Base-by-base conservation (phyloP, 2,797 vertebrate species). In the Vireo griseus region DNA sequence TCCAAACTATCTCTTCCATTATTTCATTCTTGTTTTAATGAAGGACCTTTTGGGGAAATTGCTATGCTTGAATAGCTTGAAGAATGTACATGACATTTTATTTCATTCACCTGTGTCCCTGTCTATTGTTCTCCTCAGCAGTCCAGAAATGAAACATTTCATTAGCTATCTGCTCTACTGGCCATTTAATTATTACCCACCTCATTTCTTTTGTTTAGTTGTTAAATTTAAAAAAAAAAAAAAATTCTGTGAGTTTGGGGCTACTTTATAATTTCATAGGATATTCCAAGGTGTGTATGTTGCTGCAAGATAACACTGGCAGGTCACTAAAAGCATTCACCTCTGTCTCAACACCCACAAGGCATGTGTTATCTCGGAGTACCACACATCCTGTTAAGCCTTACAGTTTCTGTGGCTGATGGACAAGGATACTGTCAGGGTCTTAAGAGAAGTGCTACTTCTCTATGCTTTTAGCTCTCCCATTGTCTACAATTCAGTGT, bases 351-450 rank as follows among this genome's bases (percentile, higher is more conserved):
- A 39, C 69, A 51, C 57, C 96, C 86, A 9, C 77, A 39, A 89
- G 97, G 88, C 94, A 26, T 61, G 51, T 21, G 26, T 97, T 98
- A 97, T 97, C 98, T 97, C 61, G 10, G n/a, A 74, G 91, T 40
- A 87, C 87, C 96, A 96, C 74, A 63, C 13, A 0, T 84, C 90
- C 92, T 42, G 15, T 75, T 77, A 88, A 92, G 89, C 71, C 81
- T 86, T 72, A 20, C 62, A 62, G 52, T 74, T 94, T 61, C 74
- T 52, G 50, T 71, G 77, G 68, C 83, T 93, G 96, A 91, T 86
- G 93, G 91, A 81, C 69, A 84, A 68, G 75, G 63, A 79, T 67
- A 26, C 69, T 88, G 86, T 61, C 66, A 72, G 63, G 66, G 37
- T 86, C 57, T 79, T 59, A n/a, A 31, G 48, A 92, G 83, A 47